These are phyloP conservation scores for Tenthredo mesomela DNA, from an alignment of 2,888 invertebrate genomes.

Conservation along the genomic window DNA sequence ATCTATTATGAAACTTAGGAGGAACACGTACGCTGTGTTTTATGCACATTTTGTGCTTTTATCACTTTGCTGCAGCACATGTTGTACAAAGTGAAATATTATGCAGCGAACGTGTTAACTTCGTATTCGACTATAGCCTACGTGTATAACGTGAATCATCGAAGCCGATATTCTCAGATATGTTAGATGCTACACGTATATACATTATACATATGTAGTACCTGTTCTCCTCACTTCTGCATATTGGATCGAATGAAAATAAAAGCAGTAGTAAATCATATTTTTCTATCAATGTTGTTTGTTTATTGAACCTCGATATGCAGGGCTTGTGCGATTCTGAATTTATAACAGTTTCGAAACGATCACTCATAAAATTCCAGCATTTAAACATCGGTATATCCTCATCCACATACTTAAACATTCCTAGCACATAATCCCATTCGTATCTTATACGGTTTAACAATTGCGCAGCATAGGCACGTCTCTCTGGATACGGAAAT, in stretches of 20 bases:
- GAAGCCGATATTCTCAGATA: slow-evolving; percentile 6
- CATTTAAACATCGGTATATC: not conserved
- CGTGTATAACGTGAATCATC: not conserved
- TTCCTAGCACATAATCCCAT: not conserved
- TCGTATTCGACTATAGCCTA: not conserved
- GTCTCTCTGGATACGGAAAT: slow-evolving; percentile 31
- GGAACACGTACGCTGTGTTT: not conserved
- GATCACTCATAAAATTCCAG: not conserved
- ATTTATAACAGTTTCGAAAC: not conserved
- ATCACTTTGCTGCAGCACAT: not conserved
- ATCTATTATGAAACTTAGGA: not conserved
- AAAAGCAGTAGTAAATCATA: not conserved
- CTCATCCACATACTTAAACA: not conserved
- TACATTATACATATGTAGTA: not conserved
- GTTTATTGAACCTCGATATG: not conserved
- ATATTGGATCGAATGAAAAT: not conserved
- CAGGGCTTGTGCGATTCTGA: not conserved
- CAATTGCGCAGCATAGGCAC: slow-evolving; percentile 8
- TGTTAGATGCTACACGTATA: not conserved
- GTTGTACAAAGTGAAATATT: slow-evolving; percentile 11
- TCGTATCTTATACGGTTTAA: slow-evolving; percentile 13
- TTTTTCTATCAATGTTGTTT: not conserved
- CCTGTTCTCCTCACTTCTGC: not conserved
- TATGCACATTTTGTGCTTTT: slow-evolving; percentile 7
- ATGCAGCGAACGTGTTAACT: slow-evolving; percentile 13